Conservation (phyloP, 1,140 invertebrate genomes). For the Drosophila lacteicornis region DNA sequence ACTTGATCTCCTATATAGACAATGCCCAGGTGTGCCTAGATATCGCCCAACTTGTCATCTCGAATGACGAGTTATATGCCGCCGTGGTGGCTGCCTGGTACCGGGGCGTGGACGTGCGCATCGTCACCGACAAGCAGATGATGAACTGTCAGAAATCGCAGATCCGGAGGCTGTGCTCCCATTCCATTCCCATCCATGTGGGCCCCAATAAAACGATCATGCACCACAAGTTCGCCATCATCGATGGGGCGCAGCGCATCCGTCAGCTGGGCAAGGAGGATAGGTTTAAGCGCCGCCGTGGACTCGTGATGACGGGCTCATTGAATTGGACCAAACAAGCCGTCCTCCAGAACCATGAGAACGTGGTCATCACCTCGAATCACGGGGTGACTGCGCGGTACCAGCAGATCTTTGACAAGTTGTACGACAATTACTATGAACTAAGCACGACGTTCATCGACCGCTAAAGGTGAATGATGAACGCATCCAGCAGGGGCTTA, state of each 20-base stretch:
- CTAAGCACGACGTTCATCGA: background rate
- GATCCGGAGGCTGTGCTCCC: background rate
- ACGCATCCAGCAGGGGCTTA: too few species aligned
- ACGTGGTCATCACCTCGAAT: constrained; percentile 30
- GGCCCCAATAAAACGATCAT: background rate
- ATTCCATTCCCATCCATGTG: background rate
- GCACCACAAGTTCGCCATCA: constrained; percentile 49
- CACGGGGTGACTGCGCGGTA: background rate
- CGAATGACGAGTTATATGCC: background rate
- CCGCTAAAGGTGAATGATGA: too few species aligned
- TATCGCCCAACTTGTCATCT: constrained; percentile 29
- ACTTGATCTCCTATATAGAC: constrained; percentile 15
- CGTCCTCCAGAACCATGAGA: constrained; percentile 31
- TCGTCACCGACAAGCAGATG: constrained; percentile 47
- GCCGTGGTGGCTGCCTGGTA: constrained; percentile 7
- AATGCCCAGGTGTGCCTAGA: constrained; percentile 29
- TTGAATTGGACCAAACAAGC: constrained; percentile 46
- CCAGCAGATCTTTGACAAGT: constrained; percentile 19
- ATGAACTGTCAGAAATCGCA: constrained; percentile 1
- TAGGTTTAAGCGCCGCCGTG: background rate
- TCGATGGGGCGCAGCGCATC: constrained; percentile 27
- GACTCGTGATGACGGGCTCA: constrained; percentile 37
- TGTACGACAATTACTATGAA: constrained; percentile 3
- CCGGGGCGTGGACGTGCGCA: constrained; percentile 30
- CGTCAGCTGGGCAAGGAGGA: background rate